Conservation (phyloP, 2,888 invertebrate species). For the Luperina nickerlii region DNA sequence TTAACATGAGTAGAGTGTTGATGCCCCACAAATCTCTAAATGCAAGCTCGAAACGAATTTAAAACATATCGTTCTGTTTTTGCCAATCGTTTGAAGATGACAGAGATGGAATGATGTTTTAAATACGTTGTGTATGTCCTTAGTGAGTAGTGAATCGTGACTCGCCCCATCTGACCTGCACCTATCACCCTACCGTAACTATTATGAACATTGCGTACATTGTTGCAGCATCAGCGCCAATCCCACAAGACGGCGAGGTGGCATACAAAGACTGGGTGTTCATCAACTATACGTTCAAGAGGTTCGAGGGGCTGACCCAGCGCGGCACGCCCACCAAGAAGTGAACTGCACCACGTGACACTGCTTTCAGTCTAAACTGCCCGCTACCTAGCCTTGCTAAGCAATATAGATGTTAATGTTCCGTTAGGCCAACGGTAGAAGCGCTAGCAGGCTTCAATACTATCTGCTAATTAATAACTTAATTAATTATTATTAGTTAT, state of each 20-base stretch:
- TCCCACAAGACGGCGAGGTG: constrained; percentile 96
- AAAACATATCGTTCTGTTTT: neutral
- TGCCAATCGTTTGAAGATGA: neutral
- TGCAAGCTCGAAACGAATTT: neutral
- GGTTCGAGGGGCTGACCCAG: constrained; percentile 99
- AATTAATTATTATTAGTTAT: constrained; percentile 34
- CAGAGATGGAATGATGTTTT: neutral
- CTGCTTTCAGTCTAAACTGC: constrained; percentile 65
- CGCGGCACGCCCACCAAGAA: constrained; percentile 95
- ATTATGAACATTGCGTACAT: constrained; percentile 65
- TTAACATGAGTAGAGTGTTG: neutral
- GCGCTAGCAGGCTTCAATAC: constrained; percentile 44
- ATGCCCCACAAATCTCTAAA: neutral
- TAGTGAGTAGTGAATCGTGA: neutral
- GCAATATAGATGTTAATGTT: constrained; percentile 38
- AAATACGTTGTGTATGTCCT: neutral
- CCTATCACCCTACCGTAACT: constrained; percentile 28
- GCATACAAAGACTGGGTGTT: constrained; percentile 99
- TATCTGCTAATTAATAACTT: constrained; percentile 46
- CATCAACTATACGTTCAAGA: constrained; percentile 99
- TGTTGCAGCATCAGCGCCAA: constrained; percentile 94
- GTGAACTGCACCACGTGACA: constrained; percentile 77
- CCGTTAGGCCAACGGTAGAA: constrained; percentile 36
- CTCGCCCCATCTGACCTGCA: neutral
- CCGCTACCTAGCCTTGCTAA: constrained; percentile 55